Percentiles rank a stretch among this genome's conserved stretches.
phyloP scores from a whole-genome alignment of 2,113 vertebrate species.

The Oryzias melastigma region DNA sequence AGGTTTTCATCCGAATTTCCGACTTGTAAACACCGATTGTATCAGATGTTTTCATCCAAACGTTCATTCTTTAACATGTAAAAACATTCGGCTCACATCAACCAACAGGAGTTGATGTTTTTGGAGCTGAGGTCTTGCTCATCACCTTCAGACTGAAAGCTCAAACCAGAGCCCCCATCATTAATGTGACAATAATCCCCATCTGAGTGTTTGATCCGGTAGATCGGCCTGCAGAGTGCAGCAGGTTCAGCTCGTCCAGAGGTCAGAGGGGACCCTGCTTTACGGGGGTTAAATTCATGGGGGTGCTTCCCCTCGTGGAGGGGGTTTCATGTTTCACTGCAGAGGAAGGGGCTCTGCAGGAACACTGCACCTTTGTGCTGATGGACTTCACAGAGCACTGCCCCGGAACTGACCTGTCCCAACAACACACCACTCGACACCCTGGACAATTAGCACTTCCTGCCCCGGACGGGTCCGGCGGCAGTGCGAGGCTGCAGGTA shows the following conservation, averaged over 20 bases:
- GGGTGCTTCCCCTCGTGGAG: slow-evolving; percentile 13
- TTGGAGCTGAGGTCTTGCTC: no score
- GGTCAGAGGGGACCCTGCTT: slow-evolving; percentile 18
- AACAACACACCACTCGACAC: slow-evolving; percentile 2
- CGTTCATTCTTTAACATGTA: no score
- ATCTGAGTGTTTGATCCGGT: no score
- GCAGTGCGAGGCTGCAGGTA: neutral
- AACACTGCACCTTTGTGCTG: neutral
- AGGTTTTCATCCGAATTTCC: no score
- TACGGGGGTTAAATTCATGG: slow-evolving; percentile 18
- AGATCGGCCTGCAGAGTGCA: neutral
- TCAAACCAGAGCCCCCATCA: no score
- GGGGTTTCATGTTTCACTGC: slow-evolving; percentile 29
- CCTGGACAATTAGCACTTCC: slow-evolving; percentile 1
- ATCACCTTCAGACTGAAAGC: no score
- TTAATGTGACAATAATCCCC: no score
- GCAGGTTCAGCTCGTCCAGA: slow-evolving; percentile 3
- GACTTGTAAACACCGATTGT: no score
- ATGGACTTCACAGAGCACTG: neutral
- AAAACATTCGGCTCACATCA: no score
- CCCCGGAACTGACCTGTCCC: slow-evolving; percentile 6
- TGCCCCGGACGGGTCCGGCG: neutral
- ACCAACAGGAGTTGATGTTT: no score
- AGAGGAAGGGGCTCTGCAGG: slow-evolving; percentile 13
- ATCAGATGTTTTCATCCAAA: no score